These are phyloP conservation scores for Acrobasis repandana DNA, from an alignment of 2,888 invertebrate genomes.

Conservation along the genomic window DNA sequence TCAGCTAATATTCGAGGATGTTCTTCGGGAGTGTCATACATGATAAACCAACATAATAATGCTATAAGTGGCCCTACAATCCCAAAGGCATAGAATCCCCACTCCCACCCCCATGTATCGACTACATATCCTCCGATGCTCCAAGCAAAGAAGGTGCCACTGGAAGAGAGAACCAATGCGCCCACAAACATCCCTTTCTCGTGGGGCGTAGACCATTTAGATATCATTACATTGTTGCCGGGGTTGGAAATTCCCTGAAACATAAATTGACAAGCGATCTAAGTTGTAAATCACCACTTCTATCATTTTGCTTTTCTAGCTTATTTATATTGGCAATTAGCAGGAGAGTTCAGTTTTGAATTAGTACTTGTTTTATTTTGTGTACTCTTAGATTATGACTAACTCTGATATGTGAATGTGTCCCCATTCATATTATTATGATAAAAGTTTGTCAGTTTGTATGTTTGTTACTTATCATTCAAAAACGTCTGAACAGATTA, in stretches of 20 bases:
- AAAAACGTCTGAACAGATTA: too few species aligned
- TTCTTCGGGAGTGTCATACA: not conserved
- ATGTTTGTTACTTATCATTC: too few species aligned
- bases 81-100: constrained; percentile 34
- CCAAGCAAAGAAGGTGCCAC: not conserved
- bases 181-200: constrained; percentile 1
- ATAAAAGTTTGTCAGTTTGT: too few species aligned
- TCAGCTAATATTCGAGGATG: not conserved
- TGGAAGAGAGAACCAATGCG: not conserved
- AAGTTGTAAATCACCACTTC: too few species aligned
- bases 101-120: constrained; percentile 79
- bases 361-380: too few species aligned
- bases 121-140: constrained; percentile 43
- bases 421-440: too few species aligned
- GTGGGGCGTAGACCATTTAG: not conserved
- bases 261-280: not conserved
- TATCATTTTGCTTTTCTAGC: too few species aligned
- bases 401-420: too few species aligned
- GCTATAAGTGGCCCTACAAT: not conserved
- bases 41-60: not conserved
- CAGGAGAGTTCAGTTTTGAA: too few species aligned
- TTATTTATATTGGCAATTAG: too few species aligned
- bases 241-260: not conserved
- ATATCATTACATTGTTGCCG: not conserved
- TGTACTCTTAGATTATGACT: too few species aligned